These are phyloP conservation scores for Cinclus mexicanus DNA, from an alignment of 2,113 vertebrate genomes.

Conservation along the genomic window DNA sequence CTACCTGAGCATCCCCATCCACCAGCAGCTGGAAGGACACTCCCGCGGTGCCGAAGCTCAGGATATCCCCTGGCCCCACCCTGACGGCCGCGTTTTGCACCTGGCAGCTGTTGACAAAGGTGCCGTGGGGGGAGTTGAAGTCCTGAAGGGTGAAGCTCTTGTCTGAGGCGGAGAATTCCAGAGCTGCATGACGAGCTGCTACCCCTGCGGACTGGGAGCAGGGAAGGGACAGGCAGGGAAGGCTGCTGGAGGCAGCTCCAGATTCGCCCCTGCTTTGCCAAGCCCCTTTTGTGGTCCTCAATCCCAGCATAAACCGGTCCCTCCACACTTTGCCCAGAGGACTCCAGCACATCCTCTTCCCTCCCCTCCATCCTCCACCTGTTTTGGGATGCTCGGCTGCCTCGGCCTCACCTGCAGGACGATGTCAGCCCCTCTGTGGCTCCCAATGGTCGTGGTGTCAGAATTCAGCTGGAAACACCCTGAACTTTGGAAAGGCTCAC, in stretches of 20 bases:
- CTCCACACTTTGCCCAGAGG: accelerated
- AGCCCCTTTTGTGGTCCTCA: not conserved
- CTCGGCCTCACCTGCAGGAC: conserved; percentile 73
- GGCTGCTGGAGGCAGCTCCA: not conserved
- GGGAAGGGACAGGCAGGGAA: not conserved
- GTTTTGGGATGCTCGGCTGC: accelerated
- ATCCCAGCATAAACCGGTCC: accelerated
- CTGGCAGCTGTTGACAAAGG: conserved; percentile 63
- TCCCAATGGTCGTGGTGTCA: conserved; percentile 68
- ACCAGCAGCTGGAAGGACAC: conserved; percentile 61
- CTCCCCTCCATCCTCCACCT: not conserved
- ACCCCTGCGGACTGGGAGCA: not conserved
- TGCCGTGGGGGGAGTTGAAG: not conserved
- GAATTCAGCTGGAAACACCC: conserved; percentile 74
- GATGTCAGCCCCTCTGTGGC: conserved; percentile 70
- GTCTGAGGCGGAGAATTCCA: not conserved
- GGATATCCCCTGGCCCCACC: conserved; percentile 71
- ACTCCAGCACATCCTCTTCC: not conserved
- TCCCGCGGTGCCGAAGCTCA: conserved; percentile 73
- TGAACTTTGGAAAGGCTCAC: conserved; percentile 71
- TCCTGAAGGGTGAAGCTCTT: not conserved
- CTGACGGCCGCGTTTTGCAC: conserved; percentile 80
- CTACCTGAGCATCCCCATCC: too few relatives aligned
- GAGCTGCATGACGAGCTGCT: not conserved
- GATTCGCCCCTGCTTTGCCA: not conserved